Percentiles rank a stretch among this genome's conserved stretches.
These are phyloP conservation scores for Motacilla tschutschensis DNA, from an alignment of 2,113 vertebrate species.

Conservation along the genomic window DNA sequence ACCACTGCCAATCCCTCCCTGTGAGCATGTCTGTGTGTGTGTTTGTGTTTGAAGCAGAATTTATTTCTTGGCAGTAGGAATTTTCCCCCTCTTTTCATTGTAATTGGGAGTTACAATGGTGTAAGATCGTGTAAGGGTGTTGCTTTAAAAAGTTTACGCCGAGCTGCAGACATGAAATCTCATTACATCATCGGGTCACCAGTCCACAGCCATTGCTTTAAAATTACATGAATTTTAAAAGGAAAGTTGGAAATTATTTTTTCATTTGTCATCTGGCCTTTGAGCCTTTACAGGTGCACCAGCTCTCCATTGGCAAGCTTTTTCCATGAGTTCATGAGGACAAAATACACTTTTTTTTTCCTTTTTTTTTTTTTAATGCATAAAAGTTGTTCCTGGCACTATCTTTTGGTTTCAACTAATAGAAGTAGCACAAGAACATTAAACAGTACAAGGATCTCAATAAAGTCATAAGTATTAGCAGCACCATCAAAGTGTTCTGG, in stretches of 20 bases:
- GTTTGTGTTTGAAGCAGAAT: neutral
- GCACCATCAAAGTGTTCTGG: neutral
- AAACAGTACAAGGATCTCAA: neutral
- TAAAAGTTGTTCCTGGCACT: neutral
- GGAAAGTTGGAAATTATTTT: neutral
- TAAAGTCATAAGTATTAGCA: neutral
- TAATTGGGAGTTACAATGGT: conserved; percentile 1
- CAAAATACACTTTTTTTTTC: neutral
- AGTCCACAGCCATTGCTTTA: neutral
- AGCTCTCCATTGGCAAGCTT: neutral
- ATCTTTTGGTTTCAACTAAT: neutral
- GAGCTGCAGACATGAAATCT: neutral
- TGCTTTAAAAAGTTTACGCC: neutral
- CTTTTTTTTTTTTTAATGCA: neutral
- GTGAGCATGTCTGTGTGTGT: neutral
- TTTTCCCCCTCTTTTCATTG: neutral
- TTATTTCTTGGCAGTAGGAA: conserved; percentile 17
- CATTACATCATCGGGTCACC: neutral
- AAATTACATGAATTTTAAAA: neutral
- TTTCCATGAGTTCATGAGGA: conserved; percentile 5
- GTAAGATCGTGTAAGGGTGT: neutral
- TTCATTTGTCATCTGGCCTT: conserved; percentile 15
- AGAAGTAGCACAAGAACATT: neutral
- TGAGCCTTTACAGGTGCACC: conserved; percentile 21
- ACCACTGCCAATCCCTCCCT: neutral